Conservation (phyloP, 2,113 vertebrate species). For the Tautogolabrus adspersus region DNA sequence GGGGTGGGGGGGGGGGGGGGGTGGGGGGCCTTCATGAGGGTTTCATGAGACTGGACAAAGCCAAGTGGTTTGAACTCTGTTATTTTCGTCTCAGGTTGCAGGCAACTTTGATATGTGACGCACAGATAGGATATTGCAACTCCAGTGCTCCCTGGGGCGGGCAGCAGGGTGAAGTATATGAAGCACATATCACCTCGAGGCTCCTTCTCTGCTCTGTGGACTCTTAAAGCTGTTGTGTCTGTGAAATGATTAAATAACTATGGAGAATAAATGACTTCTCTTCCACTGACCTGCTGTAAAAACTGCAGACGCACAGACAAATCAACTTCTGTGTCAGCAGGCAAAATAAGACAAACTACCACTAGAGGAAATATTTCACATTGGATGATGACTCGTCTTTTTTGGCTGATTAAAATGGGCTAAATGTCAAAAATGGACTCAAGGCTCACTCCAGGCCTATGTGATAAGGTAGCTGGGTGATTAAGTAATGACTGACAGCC, state of each 20-base stretch:
- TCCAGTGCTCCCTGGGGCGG: conserved; percentile 46
- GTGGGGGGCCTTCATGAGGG: conserved; percentile 17
- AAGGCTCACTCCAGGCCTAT: conserved; percentile 9
- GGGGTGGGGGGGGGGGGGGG: neutral
- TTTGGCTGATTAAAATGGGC: conserved; percentile 44
- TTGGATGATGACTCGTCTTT: conserved; percentile 32
- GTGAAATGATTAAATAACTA: conserved; percentile 59
- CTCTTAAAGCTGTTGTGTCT: conserved; percentile 29
- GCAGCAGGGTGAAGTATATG: conserved; percentile 49
- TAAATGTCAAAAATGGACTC: conserved; percentile 41
- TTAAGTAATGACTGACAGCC: conserved; percentile 64
- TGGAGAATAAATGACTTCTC: conserved; percentile 57
- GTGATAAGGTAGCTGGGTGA: conserved; percentile 43
- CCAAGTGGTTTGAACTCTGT: conserved; percentile 57
- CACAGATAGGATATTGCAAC: conserved; percentile 72
- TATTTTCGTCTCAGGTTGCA: conserved; percentile 73
- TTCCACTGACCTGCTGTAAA: conserved; percentile 38
- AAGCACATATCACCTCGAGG: conserved; percentile 10
- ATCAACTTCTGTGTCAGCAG: conserved; percentile 42
- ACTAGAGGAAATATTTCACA: conserved; percentile 40
- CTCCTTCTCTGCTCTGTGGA: conserved; percentile 38
- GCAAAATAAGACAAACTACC: conserved; percentile 31
- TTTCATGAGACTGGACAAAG: conserved; percentile 59
- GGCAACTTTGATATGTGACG: conserved; percentile 77
- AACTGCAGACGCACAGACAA: conserved; percentile 34